Conservation (phyloP, 2,797 vertebrate genomes). For the Naso thynnoides region DNA sequence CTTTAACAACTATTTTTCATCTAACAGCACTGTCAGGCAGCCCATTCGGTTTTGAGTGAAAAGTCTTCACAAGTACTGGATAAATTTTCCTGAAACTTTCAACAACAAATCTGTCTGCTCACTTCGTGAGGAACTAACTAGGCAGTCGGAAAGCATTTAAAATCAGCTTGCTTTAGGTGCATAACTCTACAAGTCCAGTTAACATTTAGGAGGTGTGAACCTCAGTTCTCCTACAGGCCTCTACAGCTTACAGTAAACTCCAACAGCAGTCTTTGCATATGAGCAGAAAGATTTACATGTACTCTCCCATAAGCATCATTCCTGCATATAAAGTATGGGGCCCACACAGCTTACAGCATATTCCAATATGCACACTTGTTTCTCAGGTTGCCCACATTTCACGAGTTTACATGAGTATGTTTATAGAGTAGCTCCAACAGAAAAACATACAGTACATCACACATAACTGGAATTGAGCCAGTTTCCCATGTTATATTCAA, state of each 20-base stretch:
- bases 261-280: constrained; percentile 8
- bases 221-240: neutral
- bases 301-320: neutral
- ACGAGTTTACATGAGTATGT: neutral
- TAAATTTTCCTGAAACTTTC: neutral
- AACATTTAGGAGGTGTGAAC: neutral
- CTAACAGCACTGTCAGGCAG: neutral
- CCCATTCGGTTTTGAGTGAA: neutral
- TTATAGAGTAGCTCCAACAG: neutral
- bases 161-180: constrained; percentile 3
- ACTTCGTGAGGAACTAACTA: too few relatives aligned
- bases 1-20: neutral
- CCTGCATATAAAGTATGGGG: neutral
- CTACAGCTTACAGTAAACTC: neutral
- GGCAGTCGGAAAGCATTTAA: too few relatives aligned
- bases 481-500: constrained; percentile 1
- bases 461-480: constrained; percentile 1
- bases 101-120: too few relatives aligned
- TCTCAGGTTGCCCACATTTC: neutral
- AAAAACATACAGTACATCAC: neutral
- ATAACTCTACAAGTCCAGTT: neutral
- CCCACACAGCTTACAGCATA: neutral
- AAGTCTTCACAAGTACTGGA: neutral
- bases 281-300: neutral
- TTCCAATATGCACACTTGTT: neutral